These are phyloP conservation scores for Drosophila algonquin DNA, from an alignment of 2,888 invertebrate species.

Conservation along the genomic window DNA sequence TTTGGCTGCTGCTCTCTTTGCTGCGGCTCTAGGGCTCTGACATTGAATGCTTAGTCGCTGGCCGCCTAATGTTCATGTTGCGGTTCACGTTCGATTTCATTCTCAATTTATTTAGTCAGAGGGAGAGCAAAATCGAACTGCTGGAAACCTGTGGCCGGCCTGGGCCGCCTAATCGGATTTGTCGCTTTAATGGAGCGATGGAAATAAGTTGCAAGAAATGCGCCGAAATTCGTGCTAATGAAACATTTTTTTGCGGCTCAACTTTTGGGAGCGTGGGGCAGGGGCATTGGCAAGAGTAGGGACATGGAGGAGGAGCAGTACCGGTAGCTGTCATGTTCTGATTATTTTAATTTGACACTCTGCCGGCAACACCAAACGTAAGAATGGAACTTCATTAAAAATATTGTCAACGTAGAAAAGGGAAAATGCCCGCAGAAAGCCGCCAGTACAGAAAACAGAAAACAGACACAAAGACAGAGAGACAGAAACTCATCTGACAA, in stretches of 20 bases:
- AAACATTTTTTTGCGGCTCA: slow-evolving; percentile 52
- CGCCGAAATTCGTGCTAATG: slow-evolving; percentile 74
- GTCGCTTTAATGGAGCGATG: slow-evolving; percentile 78
- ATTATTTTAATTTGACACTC: slow-evolving; percentile 80
- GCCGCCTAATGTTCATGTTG: slow-evolving; percentile 80
- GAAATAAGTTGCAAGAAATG: slow-evolving; percentile 71
- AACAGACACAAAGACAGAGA: slow-evolving; percentile 10
- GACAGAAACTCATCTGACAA: slow-evolving; percentile 40
- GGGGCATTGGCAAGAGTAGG: neutral
- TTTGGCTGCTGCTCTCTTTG: neutral
- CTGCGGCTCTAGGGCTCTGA: slow-evolving; percentile 42
- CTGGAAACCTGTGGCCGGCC: neutral
- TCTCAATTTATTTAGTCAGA: slow-evolving; percentile 70
- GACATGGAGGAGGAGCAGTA: slow-evolving; percentile 34
- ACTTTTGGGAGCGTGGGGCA: slow-evolving; percentile 40
- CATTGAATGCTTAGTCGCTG: slow-evolving; percentile 78
- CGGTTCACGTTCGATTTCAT: slow-evolving; percentile 77
- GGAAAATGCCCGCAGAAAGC: slow-evolving; percentile 38
- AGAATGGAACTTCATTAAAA: slow-evolving; percentile 73
- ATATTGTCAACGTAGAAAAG: slow-evolving; percentile 66
- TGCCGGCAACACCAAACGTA: slow-evolving; percentile 48
- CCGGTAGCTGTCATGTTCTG: slow-evolving; percentile 80
- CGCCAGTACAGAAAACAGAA: neutral
- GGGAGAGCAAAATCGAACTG: slow-evolving; percentile 8
- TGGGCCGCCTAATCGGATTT: slow-evolving; percentile 69